Percentiles rank a stretch among this genome's conserved stretches.
Conservation (phyloP, 2,113 vertebrate genomes). For the Lagopus leucura region DNA sequence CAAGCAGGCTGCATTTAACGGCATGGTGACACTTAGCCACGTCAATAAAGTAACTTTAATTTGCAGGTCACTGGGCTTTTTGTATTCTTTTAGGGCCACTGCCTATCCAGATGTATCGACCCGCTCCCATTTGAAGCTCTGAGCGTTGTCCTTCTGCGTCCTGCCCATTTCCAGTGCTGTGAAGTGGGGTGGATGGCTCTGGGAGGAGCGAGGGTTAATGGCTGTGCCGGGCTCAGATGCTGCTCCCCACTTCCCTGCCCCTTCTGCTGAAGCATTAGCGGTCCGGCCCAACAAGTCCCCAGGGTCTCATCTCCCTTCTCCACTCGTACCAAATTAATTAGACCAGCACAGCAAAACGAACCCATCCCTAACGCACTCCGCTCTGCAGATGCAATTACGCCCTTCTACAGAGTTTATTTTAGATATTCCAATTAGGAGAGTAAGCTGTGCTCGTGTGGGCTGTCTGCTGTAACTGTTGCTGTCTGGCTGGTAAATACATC, state of each 20-base stretch:
- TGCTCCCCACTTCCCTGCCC: not conserved
- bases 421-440: constrained; percentile 33
- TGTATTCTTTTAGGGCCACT: not conserved
- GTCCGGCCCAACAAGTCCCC: not conserved
- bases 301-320: constrained; percentile 37
- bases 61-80: not conserved
- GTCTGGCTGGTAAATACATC: not conserved
- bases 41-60: constrained; percentile 11
- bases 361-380: not conserved
- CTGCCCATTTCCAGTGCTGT: not conserved
- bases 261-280: not conserved
- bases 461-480: not conserved
- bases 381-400: constrained; percentile 26
- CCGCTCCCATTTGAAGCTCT: not conserved
- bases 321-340: constrained; percentile 64
- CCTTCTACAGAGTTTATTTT: not conserved
- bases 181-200: not conserved
- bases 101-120: not conserved
- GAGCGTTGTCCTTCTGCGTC: not conserved
- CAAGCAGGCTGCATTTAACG: not conserved
- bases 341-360: not conserved
- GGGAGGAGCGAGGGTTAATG: not conserved
- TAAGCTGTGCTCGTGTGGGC: not conserved
- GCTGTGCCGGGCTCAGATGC: not conserved
- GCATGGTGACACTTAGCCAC: not conserved